Evolutionary conservation across 2,113 vertebrate species (phyloP).

Genomic region (Pelecanus crispus): DNA sequence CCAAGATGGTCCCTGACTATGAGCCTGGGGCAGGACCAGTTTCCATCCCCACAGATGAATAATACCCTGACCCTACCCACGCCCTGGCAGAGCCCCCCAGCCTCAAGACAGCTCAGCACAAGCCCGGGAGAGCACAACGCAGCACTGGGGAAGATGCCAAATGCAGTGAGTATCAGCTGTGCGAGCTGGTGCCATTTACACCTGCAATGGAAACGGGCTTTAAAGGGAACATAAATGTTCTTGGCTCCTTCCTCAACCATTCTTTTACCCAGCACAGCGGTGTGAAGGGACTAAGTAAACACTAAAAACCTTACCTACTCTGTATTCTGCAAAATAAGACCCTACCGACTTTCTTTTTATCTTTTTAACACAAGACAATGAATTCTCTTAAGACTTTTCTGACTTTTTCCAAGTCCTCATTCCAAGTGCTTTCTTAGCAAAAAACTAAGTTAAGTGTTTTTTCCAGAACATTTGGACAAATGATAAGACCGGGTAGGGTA

Average conservation of each 20-base stretch:
- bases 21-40: not conserved
- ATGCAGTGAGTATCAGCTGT: not conserved
- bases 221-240: not conserved
- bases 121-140: not conserved
- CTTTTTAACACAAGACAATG: not conserved
- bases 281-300: not conserved
- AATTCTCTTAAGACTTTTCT: conserved; percentile 21
- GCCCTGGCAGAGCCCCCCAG: not conserved
- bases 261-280: not conserved
- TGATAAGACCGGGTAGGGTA: not conserved
- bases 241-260: not conserved
- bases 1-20: not conserved
- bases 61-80: not conserved
- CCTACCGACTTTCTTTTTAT: not conserved
- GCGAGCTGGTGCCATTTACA: not conserved
- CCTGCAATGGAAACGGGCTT: not conserved
- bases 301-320: not conserved
- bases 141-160: not conserved
- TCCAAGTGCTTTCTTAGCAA: conserved; percentile 11
- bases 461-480: conserved; percentile 4
- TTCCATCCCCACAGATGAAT: not conserved
- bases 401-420: not conserved
- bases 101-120: not conserved
- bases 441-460: not conserved
- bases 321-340: conserved; percentile 14